Conservation (phyloP, 2,113 vertebrate species). For the Dicerorhinus sumatrensis region DNA sequence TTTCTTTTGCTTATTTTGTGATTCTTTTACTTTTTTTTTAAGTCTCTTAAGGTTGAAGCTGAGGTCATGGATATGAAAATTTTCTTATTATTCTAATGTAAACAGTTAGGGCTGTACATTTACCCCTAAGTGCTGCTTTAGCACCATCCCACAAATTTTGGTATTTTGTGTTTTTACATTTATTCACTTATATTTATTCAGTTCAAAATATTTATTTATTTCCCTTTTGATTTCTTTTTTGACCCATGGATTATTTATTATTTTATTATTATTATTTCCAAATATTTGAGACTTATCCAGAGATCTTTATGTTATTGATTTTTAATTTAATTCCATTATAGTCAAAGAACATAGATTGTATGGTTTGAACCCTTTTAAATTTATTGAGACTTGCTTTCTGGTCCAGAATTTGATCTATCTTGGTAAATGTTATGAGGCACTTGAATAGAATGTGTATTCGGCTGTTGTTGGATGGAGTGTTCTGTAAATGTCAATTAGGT, state of each 20-base stretch:
- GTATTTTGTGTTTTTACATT: background rate
- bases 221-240: background rate
- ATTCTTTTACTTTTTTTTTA: background rate
- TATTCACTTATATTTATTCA: background rate
- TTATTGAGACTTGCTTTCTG: background rate
- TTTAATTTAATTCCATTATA: conserved; percentile 25
- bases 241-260: background rate
- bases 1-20: conserved; percentile 32
- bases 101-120: background rate
- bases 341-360: background rate
- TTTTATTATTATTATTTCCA: background rate
- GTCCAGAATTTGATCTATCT: background rate
- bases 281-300: background rate
- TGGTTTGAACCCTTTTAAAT: background rate
- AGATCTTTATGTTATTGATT: background rate
- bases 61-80: background rate
- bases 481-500: background rate
- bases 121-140: background rate
- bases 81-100: background rate
- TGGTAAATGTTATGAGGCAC: background rate
- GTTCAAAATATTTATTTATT: background rate
- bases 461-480: background rate
- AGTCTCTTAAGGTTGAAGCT: background rate
- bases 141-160: background rate
- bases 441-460: background rate